Base-by-base conservation (phyloP, 2,113 vertebrate genomes). In the Guaruba guarouba region DNA sequence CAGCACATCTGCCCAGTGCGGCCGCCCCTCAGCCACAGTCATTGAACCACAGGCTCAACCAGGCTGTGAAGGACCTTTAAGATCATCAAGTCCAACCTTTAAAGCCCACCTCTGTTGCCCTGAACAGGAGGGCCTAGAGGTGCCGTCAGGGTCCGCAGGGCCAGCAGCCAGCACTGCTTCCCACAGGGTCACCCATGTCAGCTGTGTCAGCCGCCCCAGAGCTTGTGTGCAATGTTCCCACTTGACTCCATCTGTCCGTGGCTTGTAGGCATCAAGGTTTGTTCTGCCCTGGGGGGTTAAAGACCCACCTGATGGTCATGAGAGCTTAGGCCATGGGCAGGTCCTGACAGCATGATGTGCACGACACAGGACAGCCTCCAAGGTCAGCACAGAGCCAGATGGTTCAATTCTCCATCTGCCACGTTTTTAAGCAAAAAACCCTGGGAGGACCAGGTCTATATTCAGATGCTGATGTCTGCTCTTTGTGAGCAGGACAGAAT, bases 151-250 rank as follows among this genome's bases (percentile, higher is more conserved):
- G 41, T 22, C 57, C 22, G 3, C 0, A 0, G 52, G 33, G 23
- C 62, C 48, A 17, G 17, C 27, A 46, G 43, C 52, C 3, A 1
- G 33, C 68, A 11, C 25, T 3, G 0, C 17, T 6, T 41, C 59
- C 43, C 39, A 6, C 0, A 1, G n/a, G 57, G 13, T 16, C 24
- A 3, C 44, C 73, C 10, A 0, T 9, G 16, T 48, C 49, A 43
- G 35, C 5, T 48, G n/a, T 48, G 51, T 24, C 52, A 80, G 73
- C n/a, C 61, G 16, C 18, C 29, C 35, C 29, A 63, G 51, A 18
- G 61, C 62, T 63, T 27, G 29, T 22, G 33, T 82, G 63, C 46
- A 13, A 1, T 17, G 28, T 19, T 62, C 18, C 76, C 25, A 7
- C 41, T 55, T 23, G 25, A 10, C 15, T 79, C 51, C 29, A 13